Evolutionary conservation across 2,113 vertebrate genomes (phyloP).

Genomic region (Leucosticte australis): DNA sequence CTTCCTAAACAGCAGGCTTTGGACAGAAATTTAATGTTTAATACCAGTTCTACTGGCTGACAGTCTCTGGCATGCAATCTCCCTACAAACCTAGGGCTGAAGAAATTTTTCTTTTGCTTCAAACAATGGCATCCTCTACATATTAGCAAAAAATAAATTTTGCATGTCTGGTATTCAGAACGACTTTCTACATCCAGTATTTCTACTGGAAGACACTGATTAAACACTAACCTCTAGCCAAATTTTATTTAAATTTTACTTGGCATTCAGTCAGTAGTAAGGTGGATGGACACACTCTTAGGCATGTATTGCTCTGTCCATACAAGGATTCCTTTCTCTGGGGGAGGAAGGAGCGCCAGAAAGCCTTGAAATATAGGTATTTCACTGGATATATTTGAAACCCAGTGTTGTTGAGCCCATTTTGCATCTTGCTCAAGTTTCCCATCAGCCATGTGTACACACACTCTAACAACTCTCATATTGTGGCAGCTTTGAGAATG

Average conservation of each 20-base stretch:
- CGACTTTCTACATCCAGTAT: neutral
- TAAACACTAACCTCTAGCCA: neutral
- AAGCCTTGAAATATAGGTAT: neutral
- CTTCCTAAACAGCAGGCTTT: conserved; percentile 3
- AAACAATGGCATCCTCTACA: neutral
- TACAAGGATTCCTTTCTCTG: neutral
- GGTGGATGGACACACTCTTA: neutral
- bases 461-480: neutral
- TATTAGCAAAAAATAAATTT: neutral
- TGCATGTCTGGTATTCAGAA: neutral
- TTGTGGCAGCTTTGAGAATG: neutral
- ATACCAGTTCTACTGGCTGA: neutral
- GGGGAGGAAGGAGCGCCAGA: accelerated
- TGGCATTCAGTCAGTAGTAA: neutral
- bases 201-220: neutral
- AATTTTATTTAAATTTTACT: neutral
- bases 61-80: neutral
- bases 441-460: neutral
- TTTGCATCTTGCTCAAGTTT: neutral
- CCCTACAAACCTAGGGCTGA: neutral
- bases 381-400: neutral
- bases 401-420: accelerated
- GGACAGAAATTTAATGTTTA: neutral
- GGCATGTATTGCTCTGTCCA: neutral
- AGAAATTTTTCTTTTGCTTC: neutral